These are phyloP conservation scores for Platerodrilus igneus DNA, from an alignment of 2,888 invertebrate genomes.

Conservation along the genomic window DNA sequence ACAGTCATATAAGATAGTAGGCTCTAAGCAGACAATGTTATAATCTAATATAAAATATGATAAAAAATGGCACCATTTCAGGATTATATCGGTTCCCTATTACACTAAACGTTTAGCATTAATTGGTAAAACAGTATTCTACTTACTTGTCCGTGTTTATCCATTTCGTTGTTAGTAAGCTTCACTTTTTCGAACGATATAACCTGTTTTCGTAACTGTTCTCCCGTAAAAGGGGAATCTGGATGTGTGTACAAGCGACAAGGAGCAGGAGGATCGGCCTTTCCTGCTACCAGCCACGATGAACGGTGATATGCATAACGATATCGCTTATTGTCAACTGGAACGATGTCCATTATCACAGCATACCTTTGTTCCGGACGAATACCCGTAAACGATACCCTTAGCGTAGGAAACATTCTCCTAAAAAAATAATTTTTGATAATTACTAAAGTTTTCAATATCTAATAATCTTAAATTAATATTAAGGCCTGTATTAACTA, in stretches of 20 bases:
- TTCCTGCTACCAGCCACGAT: slow-evolving; percentile 77
- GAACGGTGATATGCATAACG: slow-evolving; percentile 80
- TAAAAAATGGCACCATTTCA: no score
- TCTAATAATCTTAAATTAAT: no score
- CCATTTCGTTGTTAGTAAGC: slow-evolving; percentile 79
- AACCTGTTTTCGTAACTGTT: slow-evolving; percentile 71
- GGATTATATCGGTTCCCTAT: no score
- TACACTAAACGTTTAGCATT: no score
- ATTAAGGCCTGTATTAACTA: no score
- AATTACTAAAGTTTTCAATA: no score
- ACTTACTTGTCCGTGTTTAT: slow-evolving; percentile 69
- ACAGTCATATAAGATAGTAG: no score
- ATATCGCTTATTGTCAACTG: slow-evolving; percentile 74
- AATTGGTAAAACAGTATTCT: no score
- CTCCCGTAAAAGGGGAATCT: slow-evolving; percentile 75
- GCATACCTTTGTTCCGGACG: slow-evolving; percentile 64
- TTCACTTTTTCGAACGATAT: slow-evolving; percentile 82
- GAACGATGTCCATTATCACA: slow-evolving; percentile 74
- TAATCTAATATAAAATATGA: no score
- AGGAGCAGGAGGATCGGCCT: slow-evolving; percentile 72
- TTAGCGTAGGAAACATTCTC: slow-evolving; percentile 77
- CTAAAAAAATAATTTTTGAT: slow-evolving; percentile 46
- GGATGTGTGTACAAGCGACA: slow-evolving; percentile 72
- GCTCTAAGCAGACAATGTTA: no score
- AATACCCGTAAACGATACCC: slow-evolving; percentile 68